Evolutionary conservation across 2,113 vertebrate genomes (phyloP).

Genomic region (Proteles cristata): DNA sequence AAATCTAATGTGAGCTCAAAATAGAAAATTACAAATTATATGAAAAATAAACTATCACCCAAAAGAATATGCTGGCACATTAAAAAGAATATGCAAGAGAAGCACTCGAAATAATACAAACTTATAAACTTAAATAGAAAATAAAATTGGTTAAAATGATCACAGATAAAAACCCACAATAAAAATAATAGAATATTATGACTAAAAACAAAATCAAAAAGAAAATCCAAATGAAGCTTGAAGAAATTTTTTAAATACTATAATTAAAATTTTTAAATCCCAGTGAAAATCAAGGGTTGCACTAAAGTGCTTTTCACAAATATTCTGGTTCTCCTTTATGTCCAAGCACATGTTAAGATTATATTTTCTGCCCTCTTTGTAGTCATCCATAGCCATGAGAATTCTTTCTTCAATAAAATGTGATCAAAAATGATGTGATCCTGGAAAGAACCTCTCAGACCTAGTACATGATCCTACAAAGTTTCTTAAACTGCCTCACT

Average conservation of each 20-base stretch:
- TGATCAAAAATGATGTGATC: neutral
- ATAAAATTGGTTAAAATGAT: neutral
- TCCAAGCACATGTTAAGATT: neutral
- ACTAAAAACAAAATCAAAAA: neutral
- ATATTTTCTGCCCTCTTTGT: neutral
- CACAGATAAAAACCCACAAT: neutral
- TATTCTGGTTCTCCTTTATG: neutral
- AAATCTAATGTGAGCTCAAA: neutral
- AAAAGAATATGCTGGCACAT: neutral
- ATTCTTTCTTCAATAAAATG: neutral
- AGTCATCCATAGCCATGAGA: neutral
- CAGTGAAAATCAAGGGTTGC: too few relatives aligned
- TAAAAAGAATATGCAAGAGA: fast-evolving
- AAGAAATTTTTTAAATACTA: neutral
- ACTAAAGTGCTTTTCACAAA: neutral
- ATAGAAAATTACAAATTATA: neutral
- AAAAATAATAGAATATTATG: neutral
- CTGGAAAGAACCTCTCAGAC: neutral
- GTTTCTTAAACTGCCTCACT: neutral
- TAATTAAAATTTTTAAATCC: neutral
- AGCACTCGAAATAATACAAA: neutral
- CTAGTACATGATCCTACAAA: too few relatives aligned
- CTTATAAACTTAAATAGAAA: neutral
- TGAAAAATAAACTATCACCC: neutral
- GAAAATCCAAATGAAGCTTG: neutral